Conservation (phyloP, 2,888 invertebrate genomes). For the Strigamia crassipes region DNA sequence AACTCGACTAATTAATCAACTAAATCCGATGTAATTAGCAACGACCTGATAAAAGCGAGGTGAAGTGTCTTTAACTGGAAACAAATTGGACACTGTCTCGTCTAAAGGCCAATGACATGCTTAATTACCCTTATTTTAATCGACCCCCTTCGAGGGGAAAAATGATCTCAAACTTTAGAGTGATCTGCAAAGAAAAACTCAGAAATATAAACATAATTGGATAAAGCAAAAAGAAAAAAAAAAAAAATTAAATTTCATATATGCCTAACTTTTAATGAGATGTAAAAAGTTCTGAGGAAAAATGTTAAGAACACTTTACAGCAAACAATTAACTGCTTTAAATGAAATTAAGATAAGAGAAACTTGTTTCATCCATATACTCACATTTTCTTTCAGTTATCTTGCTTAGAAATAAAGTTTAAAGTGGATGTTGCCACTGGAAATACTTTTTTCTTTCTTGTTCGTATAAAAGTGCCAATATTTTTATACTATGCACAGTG, state of each 20-base stretch:
- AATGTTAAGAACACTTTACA: constrained; percentile 11
- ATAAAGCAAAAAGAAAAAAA: background rate
- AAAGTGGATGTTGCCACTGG: background rate
- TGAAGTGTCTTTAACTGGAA: constrained; percentile 40
- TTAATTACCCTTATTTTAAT: constrained; percentile 23
- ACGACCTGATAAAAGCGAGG: constrained; percentile 22
- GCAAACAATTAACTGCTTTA: constrained; percentile 21
- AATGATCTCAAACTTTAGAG: background rate
- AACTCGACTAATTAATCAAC: constrained; percentile 18
- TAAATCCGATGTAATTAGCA: constrained; percentile 15
- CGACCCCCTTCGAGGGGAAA: background rate
- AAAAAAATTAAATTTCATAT: background rate
- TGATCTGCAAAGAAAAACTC: background rate
- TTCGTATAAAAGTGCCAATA: background rate
- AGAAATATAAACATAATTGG: background rate
- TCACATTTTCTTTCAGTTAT: constrained; percentile 5
- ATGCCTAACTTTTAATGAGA: constrained; percentile 16
- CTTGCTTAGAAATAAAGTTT: constrained; percentile 14
- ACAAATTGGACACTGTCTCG: constrained; percentile 32
- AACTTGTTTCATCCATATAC: constrained; percentile 21
- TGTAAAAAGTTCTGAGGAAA: background rate
- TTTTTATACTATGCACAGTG: too few species aligned
- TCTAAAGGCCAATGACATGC: constrained; percentile 25
- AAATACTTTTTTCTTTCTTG: background rate
- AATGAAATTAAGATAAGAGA: constrained; percentile 21